Evolutionary conservation across 2,113 vertebrate genomes (phyloP).

Genomic region (Uropsilus gracilis): DNA sequence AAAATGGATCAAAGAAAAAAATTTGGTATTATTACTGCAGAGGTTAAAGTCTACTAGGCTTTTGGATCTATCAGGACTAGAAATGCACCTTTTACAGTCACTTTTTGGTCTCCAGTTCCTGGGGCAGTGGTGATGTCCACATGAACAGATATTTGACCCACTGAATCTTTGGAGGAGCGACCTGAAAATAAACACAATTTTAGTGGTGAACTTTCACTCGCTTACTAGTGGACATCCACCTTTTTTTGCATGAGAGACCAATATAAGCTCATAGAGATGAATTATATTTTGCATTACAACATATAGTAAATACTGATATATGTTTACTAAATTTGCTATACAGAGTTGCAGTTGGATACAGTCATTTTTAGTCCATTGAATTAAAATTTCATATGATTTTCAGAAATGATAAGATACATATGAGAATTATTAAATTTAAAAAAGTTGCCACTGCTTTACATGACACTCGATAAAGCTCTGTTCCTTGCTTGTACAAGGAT

Average conservation of each 20-base stretch:
- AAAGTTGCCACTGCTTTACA: neutral
- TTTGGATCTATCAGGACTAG: neutral
- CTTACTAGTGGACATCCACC: neutral
- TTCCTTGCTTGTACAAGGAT: neutral
- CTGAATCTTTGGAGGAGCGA: conserved; percentile 88
- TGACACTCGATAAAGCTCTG: neutral
- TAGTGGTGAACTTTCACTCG: neutral
- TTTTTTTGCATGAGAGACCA: neutral
- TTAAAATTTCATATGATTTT: neutral
- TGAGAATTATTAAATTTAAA: neutral
- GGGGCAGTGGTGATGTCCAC: conserved; percentile 95
- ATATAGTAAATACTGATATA: neutral
- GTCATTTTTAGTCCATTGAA: neutral
- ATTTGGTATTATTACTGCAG: neutral
- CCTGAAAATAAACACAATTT: conserved; percentile 80
- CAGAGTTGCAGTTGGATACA: neutral
- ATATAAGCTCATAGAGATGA: neutral
- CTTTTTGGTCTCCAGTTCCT: conserved; percentile 97
- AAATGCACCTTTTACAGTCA: conserved; percentile 95
- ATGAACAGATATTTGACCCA: conserved; percentile 96
- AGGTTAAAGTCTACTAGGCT: neutral
- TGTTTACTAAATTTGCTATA: neutral
- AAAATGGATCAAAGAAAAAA: neutral
- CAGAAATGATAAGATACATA: neutral
- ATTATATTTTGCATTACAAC: neutral